phyloP scores from a whole-genome alignment of 92 coral and sea anemone genomes.

The Palythoa grandis region DNA sequence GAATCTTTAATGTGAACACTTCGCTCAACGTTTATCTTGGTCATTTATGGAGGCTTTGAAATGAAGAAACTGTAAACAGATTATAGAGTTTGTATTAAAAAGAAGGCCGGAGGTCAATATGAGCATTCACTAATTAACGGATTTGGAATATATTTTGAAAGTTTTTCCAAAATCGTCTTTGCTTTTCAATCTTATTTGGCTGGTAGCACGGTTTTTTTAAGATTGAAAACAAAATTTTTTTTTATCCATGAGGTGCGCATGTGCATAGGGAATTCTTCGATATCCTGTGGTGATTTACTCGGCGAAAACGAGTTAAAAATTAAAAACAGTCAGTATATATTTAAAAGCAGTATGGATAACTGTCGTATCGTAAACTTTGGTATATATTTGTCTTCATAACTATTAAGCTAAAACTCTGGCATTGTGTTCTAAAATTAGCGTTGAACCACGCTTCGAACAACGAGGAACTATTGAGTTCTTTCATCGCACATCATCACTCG shows the following conservation, averaged over 20 bases:
- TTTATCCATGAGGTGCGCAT: not conserved
- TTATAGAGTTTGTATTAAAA: not conserved
- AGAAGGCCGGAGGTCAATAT: not conserved
- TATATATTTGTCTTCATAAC: no score
- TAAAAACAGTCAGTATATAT: no score
- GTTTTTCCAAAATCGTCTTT: not conserved
- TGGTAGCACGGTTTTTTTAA: no score
- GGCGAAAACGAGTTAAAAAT: no score
- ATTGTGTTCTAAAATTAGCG: no score
- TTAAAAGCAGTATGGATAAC: no score
- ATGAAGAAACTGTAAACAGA: not conserved
- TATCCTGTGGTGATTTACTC: no score
- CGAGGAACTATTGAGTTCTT: not conserved
- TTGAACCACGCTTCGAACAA: no score
- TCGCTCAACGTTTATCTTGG: not conserved
- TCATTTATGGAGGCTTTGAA: not conserved
- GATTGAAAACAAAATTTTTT: not conserved
- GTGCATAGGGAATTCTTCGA: no score
- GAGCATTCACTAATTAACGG: not conserved
- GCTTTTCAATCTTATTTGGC: not conserved
- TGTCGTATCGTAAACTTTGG: no score
- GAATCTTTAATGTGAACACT: not conserved
- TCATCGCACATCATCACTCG: not conserved
- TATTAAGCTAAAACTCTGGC: no score
- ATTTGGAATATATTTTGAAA: not conserved